Percentiles rank a stretch among this genome's conserved stretches.
phyloP scores from a whole-genome alignment of 2,113 vertebrate species.

The Misgurnus mizolepis region DNA sequence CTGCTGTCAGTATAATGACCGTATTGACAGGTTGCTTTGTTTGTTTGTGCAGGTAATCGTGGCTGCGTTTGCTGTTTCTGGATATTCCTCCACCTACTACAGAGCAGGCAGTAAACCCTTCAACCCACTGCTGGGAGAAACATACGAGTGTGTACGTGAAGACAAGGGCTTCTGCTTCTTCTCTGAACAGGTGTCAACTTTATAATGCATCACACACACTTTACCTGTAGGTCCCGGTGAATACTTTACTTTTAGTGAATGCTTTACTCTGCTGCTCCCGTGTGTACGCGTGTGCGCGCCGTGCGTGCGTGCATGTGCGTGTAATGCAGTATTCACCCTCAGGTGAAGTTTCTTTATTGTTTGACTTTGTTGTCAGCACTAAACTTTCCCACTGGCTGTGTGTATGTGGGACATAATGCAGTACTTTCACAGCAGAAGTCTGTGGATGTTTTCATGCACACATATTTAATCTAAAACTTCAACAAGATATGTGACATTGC shows the following conservation, averaged over 20 bases:
- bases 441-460: too few relatives aligned
- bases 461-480: too few relatives aligned
- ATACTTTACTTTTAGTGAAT: not conserved
- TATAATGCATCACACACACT: not conserved
- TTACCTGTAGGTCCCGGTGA: slow-evolving; percentile 9
- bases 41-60: slow-evolving; percentile 83
- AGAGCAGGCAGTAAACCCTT: slow-evolving; percentile 99
- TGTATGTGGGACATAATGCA: not conserved
- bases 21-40: slow-evolving; percentile 18
- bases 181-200: slow-evolving; percentile 87
- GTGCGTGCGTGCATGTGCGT: not conserved
- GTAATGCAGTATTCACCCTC: too few relatives aligned
- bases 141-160: slow-evolving; percentile 96
- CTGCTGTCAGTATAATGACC: not conserved
- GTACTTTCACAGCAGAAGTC: not conserved
- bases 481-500: too few relatives aligned
- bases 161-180: slow-evolving; percentile 99
- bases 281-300: not conserved
- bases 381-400: not conserved
- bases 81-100: slow-evolving; percentile 96
- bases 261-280: not conserved
- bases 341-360: too few relatives aligned
- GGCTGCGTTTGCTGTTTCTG: slow-evolving; percentile 96
- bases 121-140: slow-evolving; percentile 97
- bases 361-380: slow-evolving; percentile 21